Evolutionary conservation across 1,140 invertebrate genomes (phyloP).

Genomic region (Subanguina moxae): DNA sequence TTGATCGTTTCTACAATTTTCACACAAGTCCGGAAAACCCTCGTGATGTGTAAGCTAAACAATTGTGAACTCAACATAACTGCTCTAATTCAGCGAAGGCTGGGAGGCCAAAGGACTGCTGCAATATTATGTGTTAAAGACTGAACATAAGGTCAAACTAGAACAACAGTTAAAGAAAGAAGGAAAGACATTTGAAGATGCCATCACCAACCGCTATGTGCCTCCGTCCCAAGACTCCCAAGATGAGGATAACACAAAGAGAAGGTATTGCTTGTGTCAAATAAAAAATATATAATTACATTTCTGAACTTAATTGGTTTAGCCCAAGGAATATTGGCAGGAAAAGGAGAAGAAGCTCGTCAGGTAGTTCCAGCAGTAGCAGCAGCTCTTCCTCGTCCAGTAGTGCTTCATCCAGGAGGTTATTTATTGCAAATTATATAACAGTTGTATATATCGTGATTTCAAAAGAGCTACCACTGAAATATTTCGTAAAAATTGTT

Average conservation of each 20-base stretch:
- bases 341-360: slow-evolving; percentile 23
- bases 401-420: too few relatives aligned
- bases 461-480: too few relatives aligned
- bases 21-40: not conserved
- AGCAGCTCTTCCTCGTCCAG: not conserved
- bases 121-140: slow-evolving; percentile 34
- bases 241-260: not conserved
- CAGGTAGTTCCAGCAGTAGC: slow-evolving; percentile 9
- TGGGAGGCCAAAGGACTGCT: slow-evolving; percentile 42
- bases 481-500: too few relatives aligned
- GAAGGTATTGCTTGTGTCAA: not conserved
- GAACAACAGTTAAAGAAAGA: slow-evolving; percentile 35
- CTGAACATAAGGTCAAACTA: slow-evolving; percentile 26
- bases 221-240: not conserved
- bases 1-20: slow-evolving; percentile 40
- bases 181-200: slow-evolving; percentile 42
- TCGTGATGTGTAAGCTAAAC: slow-evolving; percentile 16
- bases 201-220: slow-evolving; percentile 40
- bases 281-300: too few relatives aligned
- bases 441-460: too few relatives aligned
- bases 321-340: not conserved
- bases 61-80: not conserved
- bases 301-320: not conserved
- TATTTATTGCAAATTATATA: too few relatives aligned
- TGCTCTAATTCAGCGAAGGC: slow-evolving; percentile 33